Conservation (phyloP, 2,113 vertebrate genomes). For the Prietella phreatophila region DNA sequence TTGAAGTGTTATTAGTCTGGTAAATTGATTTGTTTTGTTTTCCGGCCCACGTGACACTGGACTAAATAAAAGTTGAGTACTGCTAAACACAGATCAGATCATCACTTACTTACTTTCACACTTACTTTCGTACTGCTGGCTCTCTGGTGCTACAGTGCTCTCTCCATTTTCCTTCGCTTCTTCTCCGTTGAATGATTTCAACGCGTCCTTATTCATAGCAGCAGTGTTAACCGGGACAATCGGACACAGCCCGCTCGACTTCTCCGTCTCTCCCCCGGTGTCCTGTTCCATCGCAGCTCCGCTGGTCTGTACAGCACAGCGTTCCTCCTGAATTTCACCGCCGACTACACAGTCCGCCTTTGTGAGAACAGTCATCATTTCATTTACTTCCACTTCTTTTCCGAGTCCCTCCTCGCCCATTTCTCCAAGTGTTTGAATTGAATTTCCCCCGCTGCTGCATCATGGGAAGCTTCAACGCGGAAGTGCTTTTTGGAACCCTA, state of each 20-base stretch:
- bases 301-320: background rate
- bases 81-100: background rate
- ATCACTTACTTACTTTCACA: too few relatives aligned
- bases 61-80: background rate
- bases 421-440: slow-evolving; percentile 28
- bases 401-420: slow-evolving; percentile 34
- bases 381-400: background rate
- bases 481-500: background rate
- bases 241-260: background rate
- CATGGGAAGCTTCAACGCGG: slow-evolving; percentile 39
- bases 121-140: background rate
- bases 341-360: background rate
- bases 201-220: too few relatives aligned
- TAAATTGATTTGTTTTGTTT: background rate
- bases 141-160: background rate
- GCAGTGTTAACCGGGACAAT: background rate
- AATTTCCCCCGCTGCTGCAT: slow-evolving; percentile 43
- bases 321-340: background rate
- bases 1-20: background rate
- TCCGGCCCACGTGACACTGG: background rate
- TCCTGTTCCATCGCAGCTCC: background rate
- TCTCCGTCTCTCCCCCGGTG: background rate
- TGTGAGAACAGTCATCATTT: slow-evolving; percentile 22
- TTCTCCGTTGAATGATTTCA: background rate
- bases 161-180: background rate